These are phyloP conservation scores for Carposina sasakii DNA, from an alignment of 1,140 invertebrate species.

Conservation along the genomic window DNA sequence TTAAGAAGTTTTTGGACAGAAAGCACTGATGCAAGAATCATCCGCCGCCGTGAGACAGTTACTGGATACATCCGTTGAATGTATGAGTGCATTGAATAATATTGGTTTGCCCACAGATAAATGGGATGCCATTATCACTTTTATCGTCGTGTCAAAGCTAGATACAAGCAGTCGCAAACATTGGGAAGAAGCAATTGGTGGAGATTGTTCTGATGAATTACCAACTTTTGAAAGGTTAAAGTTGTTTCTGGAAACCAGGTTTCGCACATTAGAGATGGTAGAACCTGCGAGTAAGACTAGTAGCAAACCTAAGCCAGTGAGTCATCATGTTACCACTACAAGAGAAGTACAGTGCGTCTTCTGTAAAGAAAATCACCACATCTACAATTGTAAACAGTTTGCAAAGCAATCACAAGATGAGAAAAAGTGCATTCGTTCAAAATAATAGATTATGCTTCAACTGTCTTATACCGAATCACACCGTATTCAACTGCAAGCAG, in stretches of 20 bases:
- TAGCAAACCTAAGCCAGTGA: neutral
- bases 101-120: too few species aligned
- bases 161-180: constrained; percentile 16
- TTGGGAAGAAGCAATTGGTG: constrained; percentile 18
- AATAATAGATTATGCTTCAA: constrained; percentile 18
- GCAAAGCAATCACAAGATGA: constrained; percentile 8
- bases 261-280: constrained; percentile 17
- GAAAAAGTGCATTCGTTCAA: constrained; percentile 20
- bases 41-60: too few species aligned
- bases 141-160: constrained; percentile 12
- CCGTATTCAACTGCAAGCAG: constrained; percentile 7
- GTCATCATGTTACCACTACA: too few species aligned
- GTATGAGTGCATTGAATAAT: too few species aligned
- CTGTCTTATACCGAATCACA: constrained; percentile 16
- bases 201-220: constrained; percentile 10
- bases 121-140: constrained; percentile 5
- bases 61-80: too few species aligned
- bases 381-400: constrained; percentile 25
- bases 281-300: neutral
- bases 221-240: constrained; percentile 15
- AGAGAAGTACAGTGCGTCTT: too few species aligned
- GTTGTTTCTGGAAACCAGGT: constrained; percentile 19
- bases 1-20: neutral
- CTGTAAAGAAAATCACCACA: too few species aligned
- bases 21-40: neutral